Evolutionary conservation across 2,797 vertebrate species (phyloP).

Genomic region (Acrossocheilus wenchowensis): DNA sequence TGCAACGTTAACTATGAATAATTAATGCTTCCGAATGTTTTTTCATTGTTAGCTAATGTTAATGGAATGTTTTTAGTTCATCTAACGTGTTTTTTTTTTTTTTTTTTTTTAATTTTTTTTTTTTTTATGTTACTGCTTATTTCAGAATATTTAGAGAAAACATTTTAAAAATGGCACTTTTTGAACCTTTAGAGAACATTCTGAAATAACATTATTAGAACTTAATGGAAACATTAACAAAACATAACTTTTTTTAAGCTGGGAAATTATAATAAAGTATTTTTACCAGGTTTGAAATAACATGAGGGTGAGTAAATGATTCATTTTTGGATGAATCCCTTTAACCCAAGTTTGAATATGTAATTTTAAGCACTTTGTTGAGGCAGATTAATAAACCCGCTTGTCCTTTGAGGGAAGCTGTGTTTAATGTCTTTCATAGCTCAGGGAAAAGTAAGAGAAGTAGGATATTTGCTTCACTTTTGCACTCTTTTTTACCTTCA

Average conservation of each 20-base stretch:
- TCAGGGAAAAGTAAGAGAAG: conserved; percentile 44
- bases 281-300: background rate
- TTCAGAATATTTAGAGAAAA: background rate
- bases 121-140: background rate
- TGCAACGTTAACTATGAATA: background rate
- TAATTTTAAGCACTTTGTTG: conserved; percentile 2
- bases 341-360: background rate
- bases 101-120: no score
- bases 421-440: conserved; percentile 43
- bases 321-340: background rate
- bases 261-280: background rate
- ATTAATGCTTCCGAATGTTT: background rate
- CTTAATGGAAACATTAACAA: background rate
- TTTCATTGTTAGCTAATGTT: no score
- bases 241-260: background rate
- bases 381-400: conserved; percentile 41
- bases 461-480: conserved; percentile 38
- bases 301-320: background rate
- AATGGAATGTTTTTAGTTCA: background rate
- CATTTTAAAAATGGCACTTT: background rate
- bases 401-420: conserved; percentile 37
- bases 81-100: background rate
- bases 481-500: conserved; percentile 22
- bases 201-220: background rate
- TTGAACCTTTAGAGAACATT: background rate